Evolutionary conservation across 2,888 invertebrate species (phyloP).

Genomic region (Apodemia hepburni): DNA sequence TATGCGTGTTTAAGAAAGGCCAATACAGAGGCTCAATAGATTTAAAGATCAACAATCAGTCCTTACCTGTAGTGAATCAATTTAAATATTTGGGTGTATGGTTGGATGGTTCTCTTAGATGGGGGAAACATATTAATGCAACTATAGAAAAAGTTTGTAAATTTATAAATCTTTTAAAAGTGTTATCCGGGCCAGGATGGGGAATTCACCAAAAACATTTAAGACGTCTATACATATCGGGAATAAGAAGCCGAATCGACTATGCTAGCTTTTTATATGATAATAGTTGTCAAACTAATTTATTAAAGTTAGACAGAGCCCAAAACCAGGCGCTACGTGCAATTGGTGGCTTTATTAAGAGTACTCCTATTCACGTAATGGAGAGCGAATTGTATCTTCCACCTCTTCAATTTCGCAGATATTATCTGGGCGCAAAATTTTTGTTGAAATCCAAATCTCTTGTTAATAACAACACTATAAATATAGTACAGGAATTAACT

Average conservation of each 20-base stretch:
- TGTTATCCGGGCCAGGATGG: constrained; percentile 25
- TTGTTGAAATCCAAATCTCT: not conserved
- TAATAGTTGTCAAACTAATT: constrained; percentile 16
- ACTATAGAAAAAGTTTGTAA: constrained; percentile 18
- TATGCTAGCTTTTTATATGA: constrained; percentile 23
- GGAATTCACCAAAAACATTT: constrained; percentile 24
- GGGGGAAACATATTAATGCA: constrained; percentile 29
- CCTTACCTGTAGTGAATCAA: constrained; percentile 13
- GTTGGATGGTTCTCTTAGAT: constrained; percentile 26
- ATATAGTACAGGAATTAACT: not conserved
- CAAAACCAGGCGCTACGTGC: constrained; percentile 25
- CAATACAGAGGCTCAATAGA: not conserved
- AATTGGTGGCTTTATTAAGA: constrained; percentile 26
- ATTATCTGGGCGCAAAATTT: constrained; percentile 24
- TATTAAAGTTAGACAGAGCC: constrained; percentile 21
- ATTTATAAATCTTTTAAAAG: constrained; percentile 25
- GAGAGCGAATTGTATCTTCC: constrained; percentile 23
- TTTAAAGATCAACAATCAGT: constrained; percentile 18
- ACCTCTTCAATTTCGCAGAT: constrained; percentile 22
- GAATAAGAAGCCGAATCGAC: constrained; percentile 23
- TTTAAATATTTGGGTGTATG: constrained; percentile 27
- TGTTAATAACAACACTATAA: not conserved
- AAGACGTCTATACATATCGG: constrained; percentile 22
- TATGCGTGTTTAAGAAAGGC: constrained; percentile 29
- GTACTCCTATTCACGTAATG: constrained; percentile 27